Conservation (phyloP, 2,888 invertebrate genomes). For the Biston betularia region DNA sequence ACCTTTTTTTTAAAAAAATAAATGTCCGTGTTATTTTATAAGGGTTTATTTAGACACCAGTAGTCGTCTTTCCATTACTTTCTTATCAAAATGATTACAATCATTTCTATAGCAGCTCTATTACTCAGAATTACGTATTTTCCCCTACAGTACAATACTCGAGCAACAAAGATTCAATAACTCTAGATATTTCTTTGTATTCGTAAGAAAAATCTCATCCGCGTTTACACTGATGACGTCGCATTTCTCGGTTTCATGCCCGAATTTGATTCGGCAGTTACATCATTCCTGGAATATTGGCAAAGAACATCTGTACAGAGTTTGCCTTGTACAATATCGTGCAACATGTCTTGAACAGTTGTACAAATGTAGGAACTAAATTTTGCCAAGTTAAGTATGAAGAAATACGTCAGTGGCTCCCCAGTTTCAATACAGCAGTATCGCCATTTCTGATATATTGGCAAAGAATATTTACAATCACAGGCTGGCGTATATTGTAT, state of each 20-base stretch:
- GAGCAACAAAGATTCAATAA: slow-evolving; percentile 18
- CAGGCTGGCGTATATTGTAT: slow-evolving; percentile 20
- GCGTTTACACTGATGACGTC: slow-evolving; percentile 17
- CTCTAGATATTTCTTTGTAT: slow-evolving; percentile 12
- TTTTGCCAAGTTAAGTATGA: neutral
- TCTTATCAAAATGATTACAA: neutral
- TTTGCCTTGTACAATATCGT: neutral
- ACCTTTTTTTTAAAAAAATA: no score
- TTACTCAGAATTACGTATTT: slow-evolving; percentile 1
- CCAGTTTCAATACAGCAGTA: neutral
- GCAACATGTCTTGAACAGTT: neutral
- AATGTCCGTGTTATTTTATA: no score
- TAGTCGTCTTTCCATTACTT: neutral
- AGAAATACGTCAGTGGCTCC: slow-evolving; percentile 3
- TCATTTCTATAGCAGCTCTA: neutral
- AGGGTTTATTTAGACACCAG: no score
- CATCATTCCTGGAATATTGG: slow-evolving; percentile 16
- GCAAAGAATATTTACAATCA: slow-evolving; percentile 16
- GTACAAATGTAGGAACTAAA: neutral
- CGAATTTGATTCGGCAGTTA: slow-evolving; percentile 8
- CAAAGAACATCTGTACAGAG: slow-evolving; percentile 5
- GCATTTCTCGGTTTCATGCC: slow-evolving; percentile 16
- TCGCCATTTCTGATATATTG: slow-evolving; percentile 14
- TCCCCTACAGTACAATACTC: slow-evolving; percentile 9
- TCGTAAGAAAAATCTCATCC: slow-evolving; percentile 9